Conservation (phyloP, 1,140 invertebrate species). For the Telenomus remus region DNA sequence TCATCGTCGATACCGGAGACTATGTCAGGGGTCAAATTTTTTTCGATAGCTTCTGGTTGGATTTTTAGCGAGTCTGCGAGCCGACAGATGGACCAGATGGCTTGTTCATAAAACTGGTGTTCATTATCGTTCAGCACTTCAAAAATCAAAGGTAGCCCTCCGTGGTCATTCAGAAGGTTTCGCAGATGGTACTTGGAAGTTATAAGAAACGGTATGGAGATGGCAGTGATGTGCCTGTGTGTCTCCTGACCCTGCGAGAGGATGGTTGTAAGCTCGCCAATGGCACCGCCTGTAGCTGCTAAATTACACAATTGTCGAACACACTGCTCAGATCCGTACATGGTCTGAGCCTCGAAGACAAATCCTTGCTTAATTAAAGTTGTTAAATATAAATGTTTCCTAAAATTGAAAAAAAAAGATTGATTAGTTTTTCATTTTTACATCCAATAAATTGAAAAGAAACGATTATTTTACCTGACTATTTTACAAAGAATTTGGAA, state of each 20-base stretch:
- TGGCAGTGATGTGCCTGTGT: constrained; percentile 63
- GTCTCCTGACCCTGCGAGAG: constrained; percentile 63
- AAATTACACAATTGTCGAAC: constrained; percentile 50
- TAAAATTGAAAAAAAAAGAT: constrained; percentile 40
- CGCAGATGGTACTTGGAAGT: constrained; percentile 60
- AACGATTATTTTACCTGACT: constrained; percentile 50
- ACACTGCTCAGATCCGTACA: constrained; percentile 63
- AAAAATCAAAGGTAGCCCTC: constrained; percentile 67
- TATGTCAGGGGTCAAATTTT: constrained; percentile 14
- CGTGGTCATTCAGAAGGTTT: constrained; percentile 61
- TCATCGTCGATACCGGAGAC: background rate
- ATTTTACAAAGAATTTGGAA: constrained; percentile 64
- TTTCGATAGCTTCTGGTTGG: constrained; percentile 49
- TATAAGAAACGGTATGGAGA: constrained; percentile 71
- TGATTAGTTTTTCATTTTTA: background rate
- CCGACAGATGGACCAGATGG: constrained; percentile 67
- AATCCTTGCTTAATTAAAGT: constrained; percentile 69
- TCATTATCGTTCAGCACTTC: constrained; percentile 51
- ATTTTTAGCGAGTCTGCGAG: constrained; percentile 64
- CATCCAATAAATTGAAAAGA: background rate
- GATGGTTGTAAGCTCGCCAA: constrained; percentile 65
- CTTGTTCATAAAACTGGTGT: constrained; percentile 63
- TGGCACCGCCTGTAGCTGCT: constrained; percentile 65
- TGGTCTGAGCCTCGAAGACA: constrained; percentile 66
- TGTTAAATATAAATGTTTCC: constrained; percentile 66